A percentile compares a stretch with the other conserved stretches of the same genome.
phyloP scores from a whole-genome alignment of 2,113 vertebrate species.

The Scophthalmus maximus region DNA sequence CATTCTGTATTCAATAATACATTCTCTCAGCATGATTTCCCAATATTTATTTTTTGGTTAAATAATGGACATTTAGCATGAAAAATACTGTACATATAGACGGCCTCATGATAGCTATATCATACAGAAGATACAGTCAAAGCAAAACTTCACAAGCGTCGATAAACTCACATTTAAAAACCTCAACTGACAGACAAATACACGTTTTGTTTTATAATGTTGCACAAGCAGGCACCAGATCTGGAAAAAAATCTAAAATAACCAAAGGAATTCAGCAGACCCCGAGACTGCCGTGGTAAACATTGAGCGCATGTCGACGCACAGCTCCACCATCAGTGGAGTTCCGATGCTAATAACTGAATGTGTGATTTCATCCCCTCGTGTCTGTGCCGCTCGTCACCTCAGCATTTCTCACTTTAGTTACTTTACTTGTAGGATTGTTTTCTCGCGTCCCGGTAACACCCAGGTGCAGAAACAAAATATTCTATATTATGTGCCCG shows the following conservation, averaged over 20 bases:
- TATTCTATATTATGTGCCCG: constrained; percentile 21
- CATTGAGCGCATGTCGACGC: constrained; percentile 29
- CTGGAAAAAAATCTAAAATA: constrained; percentile 15
- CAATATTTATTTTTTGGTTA: constrained; percentile 52
- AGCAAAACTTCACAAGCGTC: constrained; percentile 46
- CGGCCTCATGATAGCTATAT: neutral
- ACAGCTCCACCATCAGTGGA: constrained; percentile 20
- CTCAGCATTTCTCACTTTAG: neutral
- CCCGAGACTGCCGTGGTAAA: constrained; percentile 36
- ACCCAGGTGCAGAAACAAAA: constrained; percentile 30
- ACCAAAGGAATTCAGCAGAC: neutral
- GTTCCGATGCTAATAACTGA: constrained; percentile 26
- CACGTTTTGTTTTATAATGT: constrained; percentile 24
- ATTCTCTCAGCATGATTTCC: neutral
- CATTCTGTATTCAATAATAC: too few relatives aligned
- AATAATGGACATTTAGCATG: constrained; percentile 51
- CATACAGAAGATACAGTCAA: constrained; percentile 33
- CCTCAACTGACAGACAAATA: constrained; percentile 17
- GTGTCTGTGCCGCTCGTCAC: neutral
- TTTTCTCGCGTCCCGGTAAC: neutral
- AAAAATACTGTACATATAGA: constrained; percentile 31
- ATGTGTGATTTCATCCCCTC: constrained; percentile 28
- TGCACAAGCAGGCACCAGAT: constrained; percentile 55
- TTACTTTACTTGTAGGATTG: neutral
- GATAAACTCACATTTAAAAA: constrained; percentile 13